Evolutionary conservation across 2,113 vertebrate genomes (phyloP), one percentile per base, ranked within the genome.

Genomic region (Pteronura brasiliensis): DNA sequence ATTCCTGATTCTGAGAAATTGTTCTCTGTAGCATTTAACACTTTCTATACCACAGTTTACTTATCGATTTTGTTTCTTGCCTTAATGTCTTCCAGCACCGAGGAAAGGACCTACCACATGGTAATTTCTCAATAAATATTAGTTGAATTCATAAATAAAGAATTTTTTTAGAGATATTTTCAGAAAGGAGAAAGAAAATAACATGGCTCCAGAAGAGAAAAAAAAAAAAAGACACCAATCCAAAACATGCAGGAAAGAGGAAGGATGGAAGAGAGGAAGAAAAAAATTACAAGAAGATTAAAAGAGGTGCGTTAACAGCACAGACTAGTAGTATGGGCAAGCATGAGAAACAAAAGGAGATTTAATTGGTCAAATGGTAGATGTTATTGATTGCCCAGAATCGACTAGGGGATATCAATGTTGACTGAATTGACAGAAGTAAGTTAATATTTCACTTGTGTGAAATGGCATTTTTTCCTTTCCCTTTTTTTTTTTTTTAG

Each of bases 391-490:
- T 44, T 6, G 15, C 49, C 57, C 3, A 39, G 63, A 72, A 81
- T 39, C 13, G 0, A 72, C 81, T 52, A 52, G 63, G 63, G 17
- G 65, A 88, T 72, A 71, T 76, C 90, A 69, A 34, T 90, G 90
- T 96, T 98, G 87, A 72, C 87, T 55, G 79, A 79, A 59, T 15
- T 55, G 65, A 88, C 84, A 79, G 79, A 57, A 74, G 27, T 36
- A 65, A 74, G 92, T 93, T 91, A 92, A 72, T 96, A 61, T 86
- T 91, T 97, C 85, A 96, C 79, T 86, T 25, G 57, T 29, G 69
- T 79, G 57, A 88, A 93, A 76, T 47, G 69, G 59, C 69, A 49
- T 77, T 84, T 93, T 20, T 96, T 29, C 3, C 7, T 8, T 44
- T 15, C 4, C 15, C 1, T 2, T 20, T 36, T 21, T 6, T 42